A percentile compares a stretch with the other conserved stretches of the same genome.
Conservation (phyloP, 1,140 invertebrate species). For the Adoxophyes honmai region DNA sequence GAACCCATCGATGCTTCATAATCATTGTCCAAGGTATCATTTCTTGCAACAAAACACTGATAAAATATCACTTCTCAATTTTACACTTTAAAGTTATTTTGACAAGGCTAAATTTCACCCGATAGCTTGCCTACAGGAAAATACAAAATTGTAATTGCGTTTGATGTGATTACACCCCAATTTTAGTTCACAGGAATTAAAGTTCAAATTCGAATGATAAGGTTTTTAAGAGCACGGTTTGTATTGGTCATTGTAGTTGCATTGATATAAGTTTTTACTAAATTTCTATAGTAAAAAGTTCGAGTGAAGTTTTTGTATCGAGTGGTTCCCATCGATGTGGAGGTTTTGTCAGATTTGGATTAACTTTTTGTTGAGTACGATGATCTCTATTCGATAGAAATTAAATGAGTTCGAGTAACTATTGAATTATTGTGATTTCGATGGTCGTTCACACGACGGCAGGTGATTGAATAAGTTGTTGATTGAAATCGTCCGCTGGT, state of each 20-base stretch:
- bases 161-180: too few relatives aligned
- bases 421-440: neutral
- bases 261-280: constrained; percentile 27
- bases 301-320: constrained; percentile 31
- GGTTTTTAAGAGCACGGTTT: too few relatives aligned
- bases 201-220: too few relatives aligned
- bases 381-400: constrained; percentile 30
- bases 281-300: constrained; percentile 32
- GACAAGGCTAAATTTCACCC: too few relatives aligned
- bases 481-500: too few relatives aligned
- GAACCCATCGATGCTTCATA: constrained; percentile 46
- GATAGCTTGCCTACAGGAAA: too few relatives aligned
- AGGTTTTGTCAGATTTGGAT: constrained; percentile 32
- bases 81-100: constrained; percentile 26
- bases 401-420: constrained; percentile 19
- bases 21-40: constrained; percentile 32
- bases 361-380: constrained; percentile 37
- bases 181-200: neutral
- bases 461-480: too few relatives aligned
- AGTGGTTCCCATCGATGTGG: constrained; percentile 11
- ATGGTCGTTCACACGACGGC: neutral
- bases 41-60: too few relatives aligned
- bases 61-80: too few relatives aligned
- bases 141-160: neutral
- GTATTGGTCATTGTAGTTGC: neutral